Evolutionary conservation across 2,797 vertebrate genomes (phyloP), one percentile per base, ranked within the genome.

Genomic region (Mallotus villosus): DNA sequence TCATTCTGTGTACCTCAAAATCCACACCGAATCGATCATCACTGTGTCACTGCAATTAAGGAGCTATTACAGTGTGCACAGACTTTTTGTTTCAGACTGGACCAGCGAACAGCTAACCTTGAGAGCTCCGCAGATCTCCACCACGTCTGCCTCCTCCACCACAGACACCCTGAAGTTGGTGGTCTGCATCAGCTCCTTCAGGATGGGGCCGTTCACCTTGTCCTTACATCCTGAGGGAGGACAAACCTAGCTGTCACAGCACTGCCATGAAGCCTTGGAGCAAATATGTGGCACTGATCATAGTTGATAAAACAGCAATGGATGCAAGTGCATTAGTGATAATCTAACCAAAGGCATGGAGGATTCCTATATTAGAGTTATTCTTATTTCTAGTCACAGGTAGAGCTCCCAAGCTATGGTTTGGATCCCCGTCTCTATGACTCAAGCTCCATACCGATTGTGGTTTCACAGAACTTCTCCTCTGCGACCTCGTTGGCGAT

Each of bases 401-500:
- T 46, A 46, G 11, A 46, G 41, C 51, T 55, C 7, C 4, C 49
- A 16, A 49, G 11, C 46, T 49, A 16, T 9, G 14, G 46, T 14
- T 11, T 17, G 51, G 4, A 55, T n/a, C 5, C 51, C 5, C 17
- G 5, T 6, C 19, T 55, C 51, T 55, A 3, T 55, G 4, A 55
- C 22, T 25, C 14, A 7, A 32, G 12, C 12, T 14, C 32, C 82
- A 81, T 91, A 97, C 97, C 97, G 0, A 99, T 98, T 46, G 97
- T 99, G 4, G 97, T 98, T 85, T 99, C 97, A 63, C 97, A 99
- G 91, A 99, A 99, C 87, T 98, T 98, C 84, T 95, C 97, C 0
- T 95, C 96, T 4, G 97, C 97, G 29, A 99, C 97, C 81, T 99
- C 97, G 2, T 77, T 96, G 82, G 97, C 97, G 29, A 99, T 95